Evolutionary conservation across 1,140 invertebrate species (phyloP).

Genomic region (Lasaia peninsularis): DNA sequence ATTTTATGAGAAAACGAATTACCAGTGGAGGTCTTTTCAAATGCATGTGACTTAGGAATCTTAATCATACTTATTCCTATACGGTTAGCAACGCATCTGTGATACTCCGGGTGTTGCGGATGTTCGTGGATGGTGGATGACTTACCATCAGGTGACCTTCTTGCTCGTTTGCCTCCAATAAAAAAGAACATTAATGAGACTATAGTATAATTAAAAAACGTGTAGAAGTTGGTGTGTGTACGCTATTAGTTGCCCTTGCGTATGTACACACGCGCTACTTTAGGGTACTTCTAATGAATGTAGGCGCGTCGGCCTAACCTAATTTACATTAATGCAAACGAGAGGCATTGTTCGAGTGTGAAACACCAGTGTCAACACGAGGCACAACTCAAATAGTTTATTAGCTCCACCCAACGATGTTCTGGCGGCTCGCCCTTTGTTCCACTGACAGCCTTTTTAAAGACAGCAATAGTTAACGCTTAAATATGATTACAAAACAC

Average conservation of each 20-base stretch:
- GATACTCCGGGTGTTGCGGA: too few species aligned
- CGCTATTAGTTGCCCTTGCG: conserved; percentile 54
- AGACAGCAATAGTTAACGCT: conserved; percentile 61
- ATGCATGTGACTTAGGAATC: too few species aligned
- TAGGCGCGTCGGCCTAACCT: conserved; percentile 71
- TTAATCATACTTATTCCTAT: too few species aligned
- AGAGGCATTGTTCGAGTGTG: conserved; percentile 75
- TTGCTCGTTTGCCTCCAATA: too few species aligned
- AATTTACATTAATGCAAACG: conserved; percentile 77
- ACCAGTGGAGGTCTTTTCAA: too few species aligned
- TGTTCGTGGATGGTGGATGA: too few species aligned
- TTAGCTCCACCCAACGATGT: conserved; percentile 70
- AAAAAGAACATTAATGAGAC: neutral
- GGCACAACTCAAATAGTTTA: conserved; percentile 73
- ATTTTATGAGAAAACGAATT: too few species aligned
- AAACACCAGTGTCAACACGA: conserved; percentile 75
- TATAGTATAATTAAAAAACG: conserved; percentile 11
- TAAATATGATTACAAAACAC: conserved; percentile 33
- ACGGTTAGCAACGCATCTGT: too few species aligned
- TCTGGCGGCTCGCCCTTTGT: conserved; percentile 64
- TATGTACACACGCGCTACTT: conserved; percentile 63
- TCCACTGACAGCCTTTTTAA: conserved; percentile 58
- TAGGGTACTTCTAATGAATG: conserved; percentile 66
- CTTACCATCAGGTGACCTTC: too few species aligned
- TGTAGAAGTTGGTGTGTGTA: conserved; percentile 46